Evolutionary conservation across 2,797 vertebrate genomes (phyloP).

Genomic region (Pseudochirops cupreus): DNA sequence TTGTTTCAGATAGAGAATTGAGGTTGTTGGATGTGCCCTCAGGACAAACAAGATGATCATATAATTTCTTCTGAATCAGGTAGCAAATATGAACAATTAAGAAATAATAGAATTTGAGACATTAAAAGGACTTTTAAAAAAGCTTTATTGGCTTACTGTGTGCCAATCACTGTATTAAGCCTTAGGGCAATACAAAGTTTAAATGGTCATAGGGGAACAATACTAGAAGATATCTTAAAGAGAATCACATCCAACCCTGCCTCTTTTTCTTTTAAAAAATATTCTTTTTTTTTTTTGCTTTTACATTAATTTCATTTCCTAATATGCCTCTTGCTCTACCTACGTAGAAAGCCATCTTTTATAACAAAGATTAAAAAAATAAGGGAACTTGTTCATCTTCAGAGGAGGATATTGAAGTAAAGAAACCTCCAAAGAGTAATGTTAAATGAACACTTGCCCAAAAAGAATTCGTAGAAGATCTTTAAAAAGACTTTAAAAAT

Average conservation of each 20-base stretch:
- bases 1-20: not conserved
- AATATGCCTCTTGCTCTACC: not conserved
- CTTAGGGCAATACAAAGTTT: not conserved
- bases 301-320: not conserved
- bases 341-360: not conserved
- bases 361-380: not conserved
- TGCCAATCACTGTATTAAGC: not conserved
- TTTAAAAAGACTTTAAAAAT: too few species aligned
- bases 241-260: too few species aligned
- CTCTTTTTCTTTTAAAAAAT: too few species aligned
- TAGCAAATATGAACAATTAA: not conserved
- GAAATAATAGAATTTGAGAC: not conserved
- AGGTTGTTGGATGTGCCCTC: not conserved
- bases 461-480: too few species aligned
- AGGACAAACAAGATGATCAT: not conserved
- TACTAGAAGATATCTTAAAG: too few species aligned
- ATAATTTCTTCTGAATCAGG: not conserved
- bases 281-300: not conserved
- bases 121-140: not conserved
- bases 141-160: not conserved
- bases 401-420: too few species aligned
- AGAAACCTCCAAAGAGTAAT: too few species aligned
- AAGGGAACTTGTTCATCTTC: not conserved
- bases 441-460: too few species aligned
- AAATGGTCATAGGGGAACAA: too few species aligned